phyloP scores from a whole-genome alignment of 2,888 invertebrate genomes.

The Pachycephus smyrnensis region DNA sequence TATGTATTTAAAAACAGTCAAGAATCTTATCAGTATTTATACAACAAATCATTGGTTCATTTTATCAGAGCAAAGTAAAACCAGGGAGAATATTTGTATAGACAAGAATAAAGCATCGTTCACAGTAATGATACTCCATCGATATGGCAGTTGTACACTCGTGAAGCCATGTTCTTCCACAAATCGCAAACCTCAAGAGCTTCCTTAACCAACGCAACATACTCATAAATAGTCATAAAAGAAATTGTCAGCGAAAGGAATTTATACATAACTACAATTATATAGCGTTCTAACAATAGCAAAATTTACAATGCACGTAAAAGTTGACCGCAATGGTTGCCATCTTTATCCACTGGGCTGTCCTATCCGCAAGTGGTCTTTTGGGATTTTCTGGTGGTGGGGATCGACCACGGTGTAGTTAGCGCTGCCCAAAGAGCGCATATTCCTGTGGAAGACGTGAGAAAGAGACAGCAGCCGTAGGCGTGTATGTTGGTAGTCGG shows the following conservation, averaged over 20 bases:
- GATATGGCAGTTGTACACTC: not conserved
- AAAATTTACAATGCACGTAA: no score
- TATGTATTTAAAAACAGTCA: not conserved
- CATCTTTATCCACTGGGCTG: not conserved
- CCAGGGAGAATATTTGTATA: not conserved
- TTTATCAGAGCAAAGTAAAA: not conserved
- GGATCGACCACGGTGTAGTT: not conserved
- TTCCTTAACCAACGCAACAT: not conserved
- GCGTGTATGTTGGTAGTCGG: constrained; percentile 19
- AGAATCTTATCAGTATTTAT: not conserved
- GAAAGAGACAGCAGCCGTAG: constrained; percentile 7
- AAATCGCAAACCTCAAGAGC: not conserved
- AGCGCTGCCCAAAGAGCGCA: not conserved
- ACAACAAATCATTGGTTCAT: not conserved
- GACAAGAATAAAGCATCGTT: not conserved
- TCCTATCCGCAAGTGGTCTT: not conserved
- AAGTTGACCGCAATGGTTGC: not conserved
- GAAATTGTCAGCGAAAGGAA: not conserved
- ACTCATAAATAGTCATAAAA: not conserved
- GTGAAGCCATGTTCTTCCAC: not conserved
- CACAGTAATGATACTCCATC: not conserved
- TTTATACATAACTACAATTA: not conserved
- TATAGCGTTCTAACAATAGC: not conserved
- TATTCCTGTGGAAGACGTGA: constrained; percentile 10
- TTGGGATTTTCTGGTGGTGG: not conserved